Percentiles rank a stretch among this genome's conserved stretches.
Conservation (phyloP, 1,140 invertebrate species). For the Carcinoscorpius rotundicauda region DNA sequence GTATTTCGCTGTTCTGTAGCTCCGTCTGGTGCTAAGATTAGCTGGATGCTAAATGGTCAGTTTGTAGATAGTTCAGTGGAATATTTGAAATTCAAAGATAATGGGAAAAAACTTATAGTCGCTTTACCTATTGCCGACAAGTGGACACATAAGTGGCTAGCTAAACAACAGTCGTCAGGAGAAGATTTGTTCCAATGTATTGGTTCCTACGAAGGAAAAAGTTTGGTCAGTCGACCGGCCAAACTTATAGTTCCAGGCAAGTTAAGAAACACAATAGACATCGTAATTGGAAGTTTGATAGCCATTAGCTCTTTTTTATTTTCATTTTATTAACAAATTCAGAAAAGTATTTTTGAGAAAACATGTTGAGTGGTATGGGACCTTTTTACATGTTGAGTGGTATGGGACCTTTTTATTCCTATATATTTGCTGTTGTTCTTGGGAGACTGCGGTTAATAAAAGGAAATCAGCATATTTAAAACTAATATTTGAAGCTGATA, state of each 20-base stretch:
- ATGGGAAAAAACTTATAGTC: conserved; percentile 8
- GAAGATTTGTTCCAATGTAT: conserved; percentile 22
- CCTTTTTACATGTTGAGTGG: background rate
- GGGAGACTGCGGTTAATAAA: too few relatives aligned
- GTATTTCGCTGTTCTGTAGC: conserved; percentile 14
- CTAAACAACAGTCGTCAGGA: background rate
- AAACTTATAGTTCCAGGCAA: conserved; percentile 21
- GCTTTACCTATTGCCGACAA: conserved; percentile 9
- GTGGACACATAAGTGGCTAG: background rate
- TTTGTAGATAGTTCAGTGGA: background rate
- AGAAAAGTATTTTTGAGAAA: too few relatives aligned
- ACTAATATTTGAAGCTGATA: background rate
- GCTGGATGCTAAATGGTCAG: conserved; percentile 19
- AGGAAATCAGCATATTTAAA: background rate
- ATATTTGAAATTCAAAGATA: conserved; percentile 7
- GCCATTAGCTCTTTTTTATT: too few relatives aligned
- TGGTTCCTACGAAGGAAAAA: conserved; percentile 12
- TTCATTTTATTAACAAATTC: too few relatives aligned
- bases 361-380: background rate
- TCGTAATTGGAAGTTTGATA: too few relatives aligned
- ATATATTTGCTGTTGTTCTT: background rate
- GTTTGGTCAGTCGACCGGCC: conserved; percentile 22
- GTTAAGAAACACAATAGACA: background rate
- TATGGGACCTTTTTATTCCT: background rate
- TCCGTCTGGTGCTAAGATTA: conserved; percentile 12